Base-by-base conservation (phyloP, 2,888 invertebrate genomes). In the Apomyelois bistriatella region DNA sequence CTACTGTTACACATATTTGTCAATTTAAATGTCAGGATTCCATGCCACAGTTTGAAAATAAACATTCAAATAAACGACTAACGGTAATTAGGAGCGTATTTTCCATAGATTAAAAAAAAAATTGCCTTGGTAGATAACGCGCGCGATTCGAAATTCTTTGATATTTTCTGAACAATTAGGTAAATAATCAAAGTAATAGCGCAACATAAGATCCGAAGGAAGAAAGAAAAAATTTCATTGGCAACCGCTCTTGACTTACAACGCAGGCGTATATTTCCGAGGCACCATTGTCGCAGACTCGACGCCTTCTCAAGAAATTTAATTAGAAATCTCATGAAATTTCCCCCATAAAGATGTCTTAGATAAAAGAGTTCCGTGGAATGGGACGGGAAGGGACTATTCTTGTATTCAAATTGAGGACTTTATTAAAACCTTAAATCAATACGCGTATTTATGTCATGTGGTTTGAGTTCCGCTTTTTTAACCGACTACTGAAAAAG, bases 301-400 rank as follows among this genome's bases (percentile, higher is more conserved):
- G 65, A 54, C 65, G 66, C 66, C 69, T 68, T 66, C 75, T 72
- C 73, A 66, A 79, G 81, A 79, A 81, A 84, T 85, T 85, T 85
- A 84, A 85, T 85, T 85, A 83, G 76, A 82, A 76, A 79, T 77
- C 77, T 72, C 67, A 64, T 74, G 72, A 74, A 83, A 77, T 79
- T 78, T 73, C 67, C 63, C 61, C 73, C 74, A 80, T 84, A 83
- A 81, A 83, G 80, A 85, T 81, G 75, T 70, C 72, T 61, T 60
- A 67, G 79, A 82, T 82, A 83, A 81, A 80, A 79, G 75, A 74
- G 67, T 70, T 68, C 58, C 55, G 57, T 56, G 55, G 53, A 62
- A 61, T 57, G 57, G 58, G 60, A 15, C 42, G 56, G 50, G 55
- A 30, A 43, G 52, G 55, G 41, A 46, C 53, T 61, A 66, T 65